Evolutionary conservation across 2,888 invertebrate genomes (phyloP).

Genomic region (Gandaritis pyraliata): DNA sequence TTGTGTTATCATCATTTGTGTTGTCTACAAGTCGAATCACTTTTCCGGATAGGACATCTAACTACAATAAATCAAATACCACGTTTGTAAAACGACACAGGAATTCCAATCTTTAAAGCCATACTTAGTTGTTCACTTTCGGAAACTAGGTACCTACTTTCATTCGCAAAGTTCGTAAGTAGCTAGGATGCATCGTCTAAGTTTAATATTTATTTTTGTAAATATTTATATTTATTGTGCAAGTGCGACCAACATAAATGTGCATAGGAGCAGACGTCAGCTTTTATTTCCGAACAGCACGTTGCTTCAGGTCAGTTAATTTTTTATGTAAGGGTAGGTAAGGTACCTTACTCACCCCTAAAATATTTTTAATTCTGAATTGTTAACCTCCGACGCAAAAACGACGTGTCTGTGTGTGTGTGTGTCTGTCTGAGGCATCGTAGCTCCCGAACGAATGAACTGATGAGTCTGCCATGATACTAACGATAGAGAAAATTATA

Average conservation of each 20-base stretch:
- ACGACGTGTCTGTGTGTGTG: no score
- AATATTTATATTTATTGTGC: conserved; percentile 29
- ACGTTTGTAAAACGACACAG: neutral
- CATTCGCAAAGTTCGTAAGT: neutral
- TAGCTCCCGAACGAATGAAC: no score
- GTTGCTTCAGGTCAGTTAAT: conserved; percentile 59
- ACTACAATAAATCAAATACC: no score
- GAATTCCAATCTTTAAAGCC: conserved; percentile 6
- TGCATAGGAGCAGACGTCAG: conserved; percentile 61
- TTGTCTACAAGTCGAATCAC: no score
- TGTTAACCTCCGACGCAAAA: no score
- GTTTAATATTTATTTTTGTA: conserved; percentile 12
- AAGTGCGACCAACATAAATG: conserved; percentile 45
- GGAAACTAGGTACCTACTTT: neutral
- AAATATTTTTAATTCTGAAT: neutral
- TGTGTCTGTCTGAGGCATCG: no score
- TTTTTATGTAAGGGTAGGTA: no score
- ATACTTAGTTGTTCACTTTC: conserved; percentile 20
- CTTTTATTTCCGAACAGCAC: conserved; percentile 68
- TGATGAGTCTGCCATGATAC: no score
- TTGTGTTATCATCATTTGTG: no score
- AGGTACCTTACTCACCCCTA: no score
- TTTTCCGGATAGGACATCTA: no score
- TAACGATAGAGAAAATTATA: no score
- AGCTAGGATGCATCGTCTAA: conserved; percentile 19